These are phyloP conservation scores for Leptura quadrifasciata DNA, from an alignment of 2,888 invertebrate species.

Conservation along the genomic window DNA sequence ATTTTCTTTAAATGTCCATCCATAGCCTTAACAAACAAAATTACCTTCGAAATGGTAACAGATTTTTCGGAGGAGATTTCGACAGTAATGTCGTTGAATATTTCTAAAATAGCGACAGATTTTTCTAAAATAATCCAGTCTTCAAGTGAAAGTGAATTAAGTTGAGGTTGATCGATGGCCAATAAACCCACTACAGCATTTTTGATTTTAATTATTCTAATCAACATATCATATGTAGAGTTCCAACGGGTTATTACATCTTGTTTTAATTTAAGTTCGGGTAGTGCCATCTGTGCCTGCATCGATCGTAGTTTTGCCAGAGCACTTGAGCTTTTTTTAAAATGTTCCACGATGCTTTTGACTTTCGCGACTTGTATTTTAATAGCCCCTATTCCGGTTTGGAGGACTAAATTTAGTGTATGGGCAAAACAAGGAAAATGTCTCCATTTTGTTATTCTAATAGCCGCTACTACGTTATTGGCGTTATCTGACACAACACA, in stretches of 20 bases:
- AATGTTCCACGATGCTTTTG: conserved; percentile 19
- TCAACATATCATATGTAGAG: conserved; percentile 2
- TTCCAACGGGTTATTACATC: conserved; percentile 3
- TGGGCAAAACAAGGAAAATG: conserved; percentile 41
- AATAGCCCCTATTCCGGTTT: conserved; percentile 30
- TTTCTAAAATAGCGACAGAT: too few relatives aligned
- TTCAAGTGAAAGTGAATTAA: too few relatives aligned
- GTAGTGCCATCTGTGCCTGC: conserved; percentile 17
- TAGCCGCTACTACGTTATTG: conserved; percentile 39
- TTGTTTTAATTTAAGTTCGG: conserved; percentile 8
- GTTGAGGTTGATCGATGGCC: too few relatives aligned
- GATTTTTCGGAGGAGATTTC: too few relatives aligned
- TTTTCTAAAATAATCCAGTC: too few relatives aligned
- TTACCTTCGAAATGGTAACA: too few relatives aligned
- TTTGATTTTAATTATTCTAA: not conserved
- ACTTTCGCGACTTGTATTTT: conserved; percentile 27
- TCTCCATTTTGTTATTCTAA: conserved; percentile 12
- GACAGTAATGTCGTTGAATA: too few relatives aligned
- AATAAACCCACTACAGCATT: not conserved
- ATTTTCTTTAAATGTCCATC: too few relatives aligned
- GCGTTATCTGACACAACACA: conserved; percentile 42
- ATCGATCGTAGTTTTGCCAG: conserved; percentile 9
- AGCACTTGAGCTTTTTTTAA: conserved; percentile 21
- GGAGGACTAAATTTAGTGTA: conserved; percentile 36
- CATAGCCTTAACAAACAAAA: too few relatives aligned